Base-by-base conservation (phyloP, 1,140 invertebrate species). In the Tetranychus cinnabarinus region DNA sequence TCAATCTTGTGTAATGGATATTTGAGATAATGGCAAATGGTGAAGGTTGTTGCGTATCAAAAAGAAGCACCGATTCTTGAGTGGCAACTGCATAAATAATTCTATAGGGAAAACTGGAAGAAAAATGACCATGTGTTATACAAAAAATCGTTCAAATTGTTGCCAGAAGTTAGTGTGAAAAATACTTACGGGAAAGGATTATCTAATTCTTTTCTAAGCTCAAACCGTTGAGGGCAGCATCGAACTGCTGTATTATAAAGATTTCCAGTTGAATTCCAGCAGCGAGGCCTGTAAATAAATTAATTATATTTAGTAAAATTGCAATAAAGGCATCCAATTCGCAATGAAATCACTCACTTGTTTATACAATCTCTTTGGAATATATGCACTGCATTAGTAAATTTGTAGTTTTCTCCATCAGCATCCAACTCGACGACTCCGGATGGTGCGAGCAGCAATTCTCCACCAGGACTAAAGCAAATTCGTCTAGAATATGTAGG, bases 1-100 rank as follows among this genome's bases (percentile, higher is more conserved):
- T 93, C 12, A 97, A 74, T 67, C 88, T 78, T 1, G 89, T 88
- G 66, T 92, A 96, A 72, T 97, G 91, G 68, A 95, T 89, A 68
- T 93, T 88, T 1, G 84, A 81, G 56, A 96, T 78, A 59, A 84
- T 75, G 1, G 82, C 88, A 71, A 96, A 81, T 0, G 92, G 91
- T 46, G 78, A 75, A 13, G 75, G 73, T 72, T 92, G 89, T 71
- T 92, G 88, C 8, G 88, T 95, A 70, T 95, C 92, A 70, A 91
- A 93, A 23, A 95, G 71, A 56, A 91, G 73, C 55, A 96, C 79
- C 31, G 86, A 82, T 66, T 82, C 82, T 67, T 86, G 81, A 1
- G 90, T 90, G 15, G 83, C 89, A 12, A 96, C 83, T 5, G 90
- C 90, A 71, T 91, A 86, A 36, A 97, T 75, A 72, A 90, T 81